phyloP scores from a whole-genome alignment of 2,797 vertebrate species.

The Acanthis flammea region DNA sequence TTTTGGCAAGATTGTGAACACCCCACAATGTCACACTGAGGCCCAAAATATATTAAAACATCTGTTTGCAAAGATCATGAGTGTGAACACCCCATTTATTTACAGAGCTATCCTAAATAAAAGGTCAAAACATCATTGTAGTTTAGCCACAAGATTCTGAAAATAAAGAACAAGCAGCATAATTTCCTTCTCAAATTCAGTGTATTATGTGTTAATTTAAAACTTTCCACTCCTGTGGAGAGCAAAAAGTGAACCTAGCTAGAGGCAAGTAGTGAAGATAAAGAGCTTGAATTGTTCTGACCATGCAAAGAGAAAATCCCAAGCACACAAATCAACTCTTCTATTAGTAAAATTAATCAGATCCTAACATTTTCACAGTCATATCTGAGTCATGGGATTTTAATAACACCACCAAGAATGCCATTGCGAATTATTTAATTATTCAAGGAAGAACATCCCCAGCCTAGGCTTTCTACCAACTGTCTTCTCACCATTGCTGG shows the following conservation, averaged over 20 bases:
- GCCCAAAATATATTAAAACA: not conserved
- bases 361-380: not conserved
- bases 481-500: not conserved
- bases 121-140: not conserved
- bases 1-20: not conserved
- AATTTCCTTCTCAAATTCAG: not conserved
- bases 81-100: not conserved
- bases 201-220: not conserved
- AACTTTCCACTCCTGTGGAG: not conserved
- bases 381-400: not conserved
- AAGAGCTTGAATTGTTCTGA: not conserved
- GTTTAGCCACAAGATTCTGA: not conserved
- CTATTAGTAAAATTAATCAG: not conserved
- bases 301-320: not conserved
- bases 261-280: not conserved
- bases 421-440: constrained; percentile 22
- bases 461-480: not conserved
- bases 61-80: not conserved
- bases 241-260: not conserved
- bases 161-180: not conserved
- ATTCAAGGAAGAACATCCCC: constrained; percentile 10
- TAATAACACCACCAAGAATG: not conserved
- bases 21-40: not conserved
- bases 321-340: not conserved
- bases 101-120: not conserved